Base-by-base conservation (phyloP, 2,113 vertebrate genomes). In the Ondatra zibethicus region DNA sequence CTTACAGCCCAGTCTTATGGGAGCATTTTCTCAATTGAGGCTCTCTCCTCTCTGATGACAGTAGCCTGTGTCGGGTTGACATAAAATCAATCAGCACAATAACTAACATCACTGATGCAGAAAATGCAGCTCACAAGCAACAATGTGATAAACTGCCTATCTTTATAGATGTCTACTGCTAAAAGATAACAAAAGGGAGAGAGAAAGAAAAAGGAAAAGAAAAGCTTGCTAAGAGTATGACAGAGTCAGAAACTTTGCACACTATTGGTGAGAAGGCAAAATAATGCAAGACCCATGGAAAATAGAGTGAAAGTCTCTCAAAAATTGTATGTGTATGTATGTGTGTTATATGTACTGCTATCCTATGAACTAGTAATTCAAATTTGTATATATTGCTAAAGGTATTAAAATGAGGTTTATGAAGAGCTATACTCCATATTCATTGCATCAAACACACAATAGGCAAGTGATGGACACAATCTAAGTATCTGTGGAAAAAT, bases 61-160 rank as follows among this genome's bases (percentile, higher is more conserved):
- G 52, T 55, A n/a, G 13, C 23, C 14, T 84, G 13, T 39, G 3
- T 29, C 80, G 17, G 23, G 55, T 3, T 52, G 33, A 72, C 21
- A 52, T 88, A 16, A 52, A 88, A 85, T 85, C 29, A 65, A 31
- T 42, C 21, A 61, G 5, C n/a, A 42, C 1, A 45, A 85, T 55
- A 39, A 23, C 36, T 16, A 76, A 29, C 2, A 65, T 42, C 36
- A 76, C 2, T 84, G 66, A 76, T 58, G 4, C 66, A 9, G 8
- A 27, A 90, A 90, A 85, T 55, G 17, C 0, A 42, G 9, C 21
- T 70, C 11, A 66, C 6, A 45, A 91, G 14, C 45, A 19, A 73
- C 36, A 58, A 23, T 58, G 4, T 47, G 2, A 5, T 50, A 61
- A 16, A 58, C 2, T 47, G 16, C 0, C 11, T 1, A 58, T 7